These are phyloP conservation scores for Parazoanthus darwini DNA, from an alignment of 92 coral and sea anemone genomes.

Conservation along the genomic window DNA sequence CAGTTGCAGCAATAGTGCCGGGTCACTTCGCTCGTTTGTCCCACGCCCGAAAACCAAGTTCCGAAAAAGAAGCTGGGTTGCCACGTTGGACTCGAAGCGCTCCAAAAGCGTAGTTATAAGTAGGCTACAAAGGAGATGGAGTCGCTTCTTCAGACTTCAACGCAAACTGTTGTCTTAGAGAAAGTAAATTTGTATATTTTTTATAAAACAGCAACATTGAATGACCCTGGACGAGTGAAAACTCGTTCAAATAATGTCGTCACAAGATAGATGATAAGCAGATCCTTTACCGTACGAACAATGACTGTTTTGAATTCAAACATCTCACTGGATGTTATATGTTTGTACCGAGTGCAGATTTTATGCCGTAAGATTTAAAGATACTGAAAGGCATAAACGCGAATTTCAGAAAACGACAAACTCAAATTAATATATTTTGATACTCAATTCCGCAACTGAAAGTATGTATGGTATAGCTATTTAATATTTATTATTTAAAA, in stretches of 20 bases:
- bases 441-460: no score
- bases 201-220: neutral
- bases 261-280: neutral
- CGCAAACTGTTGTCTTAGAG: slow-evolving; percentile 9
- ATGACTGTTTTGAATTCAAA: neutral
- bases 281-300: neutral
- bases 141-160: slow-evolving; percentile 8
- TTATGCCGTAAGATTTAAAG: no score
- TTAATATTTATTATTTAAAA: no score
- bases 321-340: neutral
- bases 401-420: no score
- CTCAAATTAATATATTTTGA: no score
- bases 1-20: neutral
- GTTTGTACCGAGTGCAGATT: no score
- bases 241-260: neutral
- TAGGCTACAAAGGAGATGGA: slow-evolving; percentile 25
- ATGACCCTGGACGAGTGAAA: neutral
- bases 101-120: neutral
- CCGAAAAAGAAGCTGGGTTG: neutral
- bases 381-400: no score
- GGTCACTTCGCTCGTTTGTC: neutral
- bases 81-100: neutral
- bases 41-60: neutral
- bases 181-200: neutral
- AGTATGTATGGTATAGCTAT: no score